Base-by-base conservation (phyloP, 2,113 vertebrate genomes). In the Bostrychus sinensis region DNA sequence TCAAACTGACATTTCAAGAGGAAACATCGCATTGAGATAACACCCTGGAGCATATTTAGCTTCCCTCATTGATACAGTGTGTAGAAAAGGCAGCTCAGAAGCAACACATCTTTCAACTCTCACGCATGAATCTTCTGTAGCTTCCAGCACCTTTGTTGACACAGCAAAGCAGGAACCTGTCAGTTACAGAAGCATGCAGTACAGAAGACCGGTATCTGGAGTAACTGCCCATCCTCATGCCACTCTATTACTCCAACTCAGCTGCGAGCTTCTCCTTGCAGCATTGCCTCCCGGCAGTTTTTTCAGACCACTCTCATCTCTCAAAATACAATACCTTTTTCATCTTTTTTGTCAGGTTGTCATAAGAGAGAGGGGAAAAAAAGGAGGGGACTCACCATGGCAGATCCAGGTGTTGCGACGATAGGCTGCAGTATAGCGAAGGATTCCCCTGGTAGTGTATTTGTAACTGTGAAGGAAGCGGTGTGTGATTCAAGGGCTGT, bases 381-480 rank as follows among this genome's bases (percentile, higher is more conserved):
- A 32, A 55, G 80, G 58, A 64, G n/a, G n/a, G 45, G 68, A 88
- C 87, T 86, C 78, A 89, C 87, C 82, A 23, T 50, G 70, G 62
- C 28, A 70, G 57, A 76, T 73, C 48, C 86, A 85, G 88, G 86
- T 86, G 81, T 77, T 74, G 70, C 39, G 36, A 78, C 68, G 63
- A 19, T 64, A 72, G 56, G 75, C 75, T 85, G 86, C 77, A 84
- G 79, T 75, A 77, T 77, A 54, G 74, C 68, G 7, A 48, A 85
- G 87, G 86, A 89, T 88, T 85, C 88, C 88, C 85, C 82, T 63
- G 78, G 62, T 81, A 78, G 73, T 80, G 81, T 78, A 78, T 86
- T 85, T 82, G 83, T 85, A 85, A 51, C 80, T 72, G 75, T 69
- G 72, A 67, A 51, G 51, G 55, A 69, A 48, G 45, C 45, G 45